These are phyloP conservation scores for Monodelphis domestica DNA, from an alignment of 2,797 vertebrate species.

Conservation along the genomic window DNA sequence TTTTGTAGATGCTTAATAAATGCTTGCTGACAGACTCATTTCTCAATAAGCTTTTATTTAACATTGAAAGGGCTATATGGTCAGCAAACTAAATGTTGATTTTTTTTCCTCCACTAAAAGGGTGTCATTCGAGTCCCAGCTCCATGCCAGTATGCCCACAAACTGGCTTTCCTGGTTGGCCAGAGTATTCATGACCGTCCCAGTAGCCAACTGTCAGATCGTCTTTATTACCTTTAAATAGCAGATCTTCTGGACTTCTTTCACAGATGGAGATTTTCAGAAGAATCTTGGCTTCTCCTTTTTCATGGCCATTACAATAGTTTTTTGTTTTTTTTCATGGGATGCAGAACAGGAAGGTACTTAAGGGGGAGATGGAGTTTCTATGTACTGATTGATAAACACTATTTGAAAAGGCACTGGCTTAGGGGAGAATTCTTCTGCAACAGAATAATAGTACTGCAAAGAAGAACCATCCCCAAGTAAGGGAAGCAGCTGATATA, in stretches of 20 bases:
- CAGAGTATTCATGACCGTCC: constrained; percentile 92
- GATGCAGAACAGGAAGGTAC: not conserved
- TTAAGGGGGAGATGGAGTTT: not conserved
- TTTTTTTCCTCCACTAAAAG: constrained; percentile 75
- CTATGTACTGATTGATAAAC: not conserved
- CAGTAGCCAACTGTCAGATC: constrained; percentile 84
- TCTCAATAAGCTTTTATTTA: not conserved
- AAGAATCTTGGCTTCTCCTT: not conserved
- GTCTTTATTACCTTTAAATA: constrained; percentile 90
- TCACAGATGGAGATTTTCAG: not conserved
- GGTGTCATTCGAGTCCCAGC: constrained; percentile 93
- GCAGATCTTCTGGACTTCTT: not conserved
- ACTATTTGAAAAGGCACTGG: not conserved
- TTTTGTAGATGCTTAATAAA: not conserved
- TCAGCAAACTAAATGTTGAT: not conserved
- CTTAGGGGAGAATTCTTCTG: not conserved
- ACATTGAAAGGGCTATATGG: not conserved
- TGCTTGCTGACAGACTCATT: not conserved
- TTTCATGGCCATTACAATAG: not conserved
- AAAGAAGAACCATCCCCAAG: not conserved
- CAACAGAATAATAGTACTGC: not conserved
- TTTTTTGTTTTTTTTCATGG: not conserved
- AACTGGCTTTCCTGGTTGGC: constrained; percentile 94
- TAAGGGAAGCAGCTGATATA: not conserved
- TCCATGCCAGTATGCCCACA: constrained; percentile 95